phyloP scores from a whole-genome alignment of 2,888 invertebrate genomes.

The Leptopilina syphax region DNA sequence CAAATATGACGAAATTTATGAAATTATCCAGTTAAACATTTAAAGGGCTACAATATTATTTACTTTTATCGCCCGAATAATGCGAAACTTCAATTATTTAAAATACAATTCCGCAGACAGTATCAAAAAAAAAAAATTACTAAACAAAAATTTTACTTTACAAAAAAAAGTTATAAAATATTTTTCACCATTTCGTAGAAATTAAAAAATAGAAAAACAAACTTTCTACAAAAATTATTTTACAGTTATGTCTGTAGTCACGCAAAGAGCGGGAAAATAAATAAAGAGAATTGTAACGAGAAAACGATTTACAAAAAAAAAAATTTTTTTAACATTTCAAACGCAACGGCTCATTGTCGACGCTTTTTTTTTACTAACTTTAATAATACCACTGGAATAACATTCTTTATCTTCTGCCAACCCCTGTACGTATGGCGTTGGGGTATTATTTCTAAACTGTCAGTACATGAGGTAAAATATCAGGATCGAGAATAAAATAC shows the following conservation, averaged over 20 bases:
- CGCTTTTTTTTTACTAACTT: constrained; percentile 24
- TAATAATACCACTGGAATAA: constrained; percentile 29
- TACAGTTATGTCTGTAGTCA: constrained; percentile 2
- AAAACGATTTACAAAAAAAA: constrained; percentile 33
- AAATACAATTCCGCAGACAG: constrained; percentile 16
- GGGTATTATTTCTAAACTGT: constrained; percentile 28
- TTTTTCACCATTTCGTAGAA: neutral
- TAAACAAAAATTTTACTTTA: no score
- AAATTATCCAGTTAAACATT: constrained; percentile 8
- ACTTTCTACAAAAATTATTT: neutral
- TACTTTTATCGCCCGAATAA: constrained; percentile 14
- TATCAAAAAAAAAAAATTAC: neutral
- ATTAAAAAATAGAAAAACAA: neutral
- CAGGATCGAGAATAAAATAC: constrained; percentile 16
- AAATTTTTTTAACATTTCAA: constrained; percentile 22
- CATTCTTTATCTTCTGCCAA: constrained; percentile 17
- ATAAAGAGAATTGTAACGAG: constrained; percentile 43
- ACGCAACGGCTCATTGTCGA: constrained; percentile 27
- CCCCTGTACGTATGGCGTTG: constrained; percentile 22
- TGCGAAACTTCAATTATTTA: neutral
- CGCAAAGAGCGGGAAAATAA: constrained; percentile 41
- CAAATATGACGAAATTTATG: neutral
- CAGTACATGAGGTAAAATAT: constrained; percentile 29
- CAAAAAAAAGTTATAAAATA: no score
- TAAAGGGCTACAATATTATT: neutral